These are phyloP conservation scores for Tolypeutes matacus DNA, from an alignment of 2,797 vertebrate genomes.

Conservation along the genomic window DNA sequence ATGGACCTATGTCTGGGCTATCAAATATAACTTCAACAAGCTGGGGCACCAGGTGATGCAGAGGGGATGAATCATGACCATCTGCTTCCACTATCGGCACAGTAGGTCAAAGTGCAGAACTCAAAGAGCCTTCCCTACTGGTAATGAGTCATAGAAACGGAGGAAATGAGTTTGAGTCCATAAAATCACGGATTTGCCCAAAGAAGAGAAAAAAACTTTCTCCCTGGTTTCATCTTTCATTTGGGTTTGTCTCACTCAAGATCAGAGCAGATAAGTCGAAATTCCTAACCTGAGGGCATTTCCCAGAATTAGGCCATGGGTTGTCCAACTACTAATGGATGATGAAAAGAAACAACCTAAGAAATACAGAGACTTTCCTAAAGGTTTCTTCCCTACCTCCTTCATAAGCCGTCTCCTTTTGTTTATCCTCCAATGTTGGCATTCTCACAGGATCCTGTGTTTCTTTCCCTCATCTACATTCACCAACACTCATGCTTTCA, in stretches of 20 bases:
- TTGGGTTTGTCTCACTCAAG: background rate
- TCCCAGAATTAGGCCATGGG: background rate
- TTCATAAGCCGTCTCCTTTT: background rate
- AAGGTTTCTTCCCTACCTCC: background rate
- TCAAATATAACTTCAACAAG: background rate
- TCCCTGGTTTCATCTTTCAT: background rate
- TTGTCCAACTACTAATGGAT: background rate
- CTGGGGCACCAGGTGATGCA: no score
- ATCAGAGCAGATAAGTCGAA: background rate
- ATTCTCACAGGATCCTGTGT: background rate
- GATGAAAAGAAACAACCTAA: background rate
- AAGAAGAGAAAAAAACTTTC: background rate
- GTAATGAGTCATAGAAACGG: background rate
- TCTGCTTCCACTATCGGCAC: background rate
- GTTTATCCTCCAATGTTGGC: accelerated
- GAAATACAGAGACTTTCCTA: background rate
- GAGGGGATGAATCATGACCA: background rate
- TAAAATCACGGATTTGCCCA: background rate
- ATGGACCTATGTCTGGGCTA: background rate
- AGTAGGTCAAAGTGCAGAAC: background rate
- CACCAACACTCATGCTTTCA: background rate
- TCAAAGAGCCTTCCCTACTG: background rate
- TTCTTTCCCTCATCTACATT: background rate
- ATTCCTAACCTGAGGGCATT: background rate
- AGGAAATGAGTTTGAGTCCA: background rate